Base-by-base conservation (phyloP, 2,113 vertebrate species). In the Channa maculata region DNA sequence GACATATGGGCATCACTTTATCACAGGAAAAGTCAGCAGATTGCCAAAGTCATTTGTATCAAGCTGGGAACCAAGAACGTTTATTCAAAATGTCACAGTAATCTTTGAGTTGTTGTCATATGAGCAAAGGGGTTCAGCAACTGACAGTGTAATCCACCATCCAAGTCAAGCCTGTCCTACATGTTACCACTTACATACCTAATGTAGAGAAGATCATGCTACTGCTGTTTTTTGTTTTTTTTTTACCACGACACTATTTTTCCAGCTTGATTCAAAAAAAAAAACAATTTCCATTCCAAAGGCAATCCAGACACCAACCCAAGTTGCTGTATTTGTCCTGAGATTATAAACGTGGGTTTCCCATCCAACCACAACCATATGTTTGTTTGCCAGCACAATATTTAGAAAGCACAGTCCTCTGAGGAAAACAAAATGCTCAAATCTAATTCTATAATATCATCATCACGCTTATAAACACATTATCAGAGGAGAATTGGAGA, bases 401-500 rank as follows among this genome's bases (percentile, higher is more conserved):
- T 90, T 87, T 69, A 70, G 75, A 81, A 57, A 80, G 68, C 46
- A 44, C 45, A 73, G 61, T 33, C 50, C 78, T 75, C 62, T 49
- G 14, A 58, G 55, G 49, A 39, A 70, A 57, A 24, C 24, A 65
- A 82, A 55, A 53, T 12, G 48, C 45, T 63, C 45, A 50, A 38
- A 80, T 78, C 46, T 70, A 80, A 82, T 79, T 65, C 58, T 48
- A 64, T 87, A 83, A 81, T 65, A 65, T 77, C 51, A 86, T 91
- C 89, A 89, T 88, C 80, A 86, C 87, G 76, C 88, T 86, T 85
- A 76, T 79, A 80, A 86, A 86, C 72, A 76, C 64, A 70, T 86
- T 84, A 84, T 86, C 72, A 75, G 78, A 73, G 54, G 63, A 50
- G 60, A 60, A 54, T 65, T 84, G 87, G 79, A 78, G 14, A 51